A percentile compares a stretch with the other conserved stretches of the same genome.
Conservation (phyloP, 1,140 invertebrate genomes). For the Pseudobourletiella spinata region DNA sequence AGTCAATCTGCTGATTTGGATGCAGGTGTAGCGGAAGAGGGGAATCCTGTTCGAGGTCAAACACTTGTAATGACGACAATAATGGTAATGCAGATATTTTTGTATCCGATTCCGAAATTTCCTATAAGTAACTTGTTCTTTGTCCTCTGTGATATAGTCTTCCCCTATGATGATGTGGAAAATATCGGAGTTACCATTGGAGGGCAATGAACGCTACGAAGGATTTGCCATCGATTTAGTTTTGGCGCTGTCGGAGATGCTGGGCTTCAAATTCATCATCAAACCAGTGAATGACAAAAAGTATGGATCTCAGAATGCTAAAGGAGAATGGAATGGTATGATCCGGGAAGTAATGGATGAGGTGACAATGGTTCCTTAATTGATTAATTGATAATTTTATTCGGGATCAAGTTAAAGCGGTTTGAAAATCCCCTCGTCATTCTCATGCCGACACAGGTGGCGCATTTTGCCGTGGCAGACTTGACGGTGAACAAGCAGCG, state of each 20-base stretch:
- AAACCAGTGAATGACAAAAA: slow-evolving; percentile 61
- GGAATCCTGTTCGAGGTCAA: slow-evolving; percentile 78
- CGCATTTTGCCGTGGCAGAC: slow-evolving; percentile 85
- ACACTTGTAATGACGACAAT: slow-evolving; percentile 85
- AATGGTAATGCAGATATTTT: slow-evolving; percentile 52
- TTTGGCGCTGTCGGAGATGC: slow-evolving; percentile 64
- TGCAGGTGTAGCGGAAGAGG: too few relatives aligned
- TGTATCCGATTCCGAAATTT: too few relatives aligned
- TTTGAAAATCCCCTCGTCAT: not conserved
- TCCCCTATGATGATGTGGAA: slow-evolving; percentile 14
- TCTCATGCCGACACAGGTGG: slow-evolving; percentile 50
- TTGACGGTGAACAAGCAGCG: slow-evolving; percentile 87
- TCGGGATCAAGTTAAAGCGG: not conserved
- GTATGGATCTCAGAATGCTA: slow-evolving; percentile 58
- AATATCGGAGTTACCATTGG: not conserved
- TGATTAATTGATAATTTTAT: slow-evolving; percentile 2
- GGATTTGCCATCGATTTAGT: slow-evolving; percentile 83
- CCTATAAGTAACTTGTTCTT: not conserved
- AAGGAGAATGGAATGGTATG: slow-evolving; percentile 78
- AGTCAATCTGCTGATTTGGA: too few relatives aligned
- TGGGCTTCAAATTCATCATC: slow-evolving; percentile 80
- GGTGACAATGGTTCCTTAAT: slow-evolving; percentile 44
- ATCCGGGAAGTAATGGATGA: slow-evolving; percentile 67
- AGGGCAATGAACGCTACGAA: slow-evolving; percentile 43
- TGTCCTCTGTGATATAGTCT: not conserved